Base-by-base conservation (phyloP, 2,797 vertebrate species). In the Benthosema pterotum region DNA sequence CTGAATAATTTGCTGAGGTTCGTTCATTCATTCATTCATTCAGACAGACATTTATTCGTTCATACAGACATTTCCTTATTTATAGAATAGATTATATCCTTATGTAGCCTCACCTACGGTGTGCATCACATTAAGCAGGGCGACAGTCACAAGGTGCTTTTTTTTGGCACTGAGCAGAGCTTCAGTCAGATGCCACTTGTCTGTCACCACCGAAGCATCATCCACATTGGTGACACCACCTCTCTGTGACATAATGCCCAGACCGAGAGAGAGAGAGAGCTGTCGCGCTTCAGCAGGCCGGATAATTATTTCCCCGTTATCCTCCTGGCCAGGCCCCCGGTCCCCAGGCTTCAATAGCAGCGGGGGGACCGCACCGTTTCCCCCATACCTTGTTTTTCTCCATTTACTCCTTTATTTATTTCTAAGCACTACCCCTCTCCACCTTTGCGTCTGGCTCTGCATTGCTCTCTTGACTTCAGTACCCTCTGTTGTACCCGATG, bases 221-320 rank as follows among this genome's bases (percentile, higher is more conserved):
- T 91, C 88, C 89, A 69, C 73, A 69, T 83, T 74, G 62, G 69
- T 85, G 81, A 89, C 87, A 83, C 60, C 79, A 81, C 87, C 82
- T 77, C 71, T 90, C 88, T 85, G 85, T 90, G 91, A 92, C 92
- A 90, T 83, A 84, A 88, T 84, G 89, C 88, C 87, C n/a, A n/a
- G n/a, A n/a, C n/a, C n/a, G n/a, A 86, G 80, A 78, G 32, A 6
- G 32, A 79, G 79, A 89, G 89, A 84, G 72, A 83, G 80, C 90
- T 88, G 91, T 92, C 93, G 91, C 92, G 93, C 91, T 93, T 92
- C 93, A 94, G 83, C 88, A 92, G 86, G 84, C 90, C 82, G 71
- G 92, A 91, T 94, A 93, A 94, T 94, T 93, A 94, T 94, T 93
- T 94, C 89, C 84, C 90, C 91, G 32, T 94, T 93, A 94, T 93